Evolutionary conservation across 1,140 invertebrate genomes (phyloP).

Genomic region (Pygmarrhopalites habei): DNA sequence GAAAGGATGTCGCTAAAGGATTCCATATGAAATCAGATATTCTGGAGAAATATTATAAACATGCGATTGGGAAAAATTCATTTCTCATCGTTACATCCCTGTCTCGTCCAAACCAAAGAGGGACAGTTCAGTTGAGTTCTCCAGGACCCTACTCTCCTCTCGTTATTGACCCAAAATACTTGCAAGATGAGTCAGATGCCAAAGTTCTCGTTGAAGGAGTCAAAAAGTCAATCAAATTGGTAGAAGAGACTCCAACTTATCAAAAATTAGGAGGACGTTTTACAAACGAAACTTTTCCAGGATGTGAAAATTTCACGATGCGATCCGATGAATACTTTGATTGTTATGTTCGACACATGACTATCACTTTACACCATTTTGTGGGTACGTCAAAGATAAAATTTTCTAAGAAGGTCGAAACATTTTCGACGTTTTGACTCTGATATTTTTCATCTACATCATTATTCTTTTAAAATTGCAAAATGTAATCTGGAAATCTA

Average conservation of each 20-base stretch:
- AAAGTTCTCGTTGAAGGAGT: slow-evolving; percentile 41
- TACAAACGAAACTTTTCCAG: slow-evolving; percentile 61
- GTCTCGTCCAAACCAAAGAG: slow-evolving; percentile 44
- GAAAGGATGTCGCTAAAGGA: slow-evolving; percentile 22
- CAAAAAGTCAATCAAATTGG: slow-evolving; percentile 18
- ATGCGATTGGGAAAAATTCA: slow-evolving; percentile 19
- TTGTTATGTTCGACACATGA: slow-evolving; percentile 68
- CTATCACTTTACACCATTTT: slow-evolving; percentile 79
- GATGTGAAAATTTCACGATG: slow-evolving; percentile 45
- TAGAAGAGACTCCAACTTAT: slow-evolving; percentile 16
- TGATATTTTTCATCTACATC: too few species aligned
- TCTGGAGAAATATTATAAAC: slow-evolving; percentile 17
- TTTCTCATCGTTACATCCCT: slow-evolving; percentile 30
- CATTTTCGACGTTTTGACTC: too few species aligned
- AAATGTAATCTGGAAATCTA: too few species aligned
- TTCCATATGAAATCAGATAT: slow-evolving; percentile 20
- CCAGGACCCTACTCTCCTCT: slow-evolving; percentile 54
- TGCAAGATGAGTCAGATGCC: slow-evolving; percentile 44
- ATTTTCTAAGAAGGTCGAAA: too few species aligned
- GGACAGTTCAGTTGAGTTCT: slow-evolving; percentile 50
- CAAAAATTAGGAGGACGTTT: slow-evolving; percentile 54
- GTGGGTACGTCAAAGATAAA: too few species aligned
- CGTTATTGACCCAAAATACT: slow-evolving; percentile 59
- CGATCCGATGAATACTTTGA: slow-evolving; percentile 52
- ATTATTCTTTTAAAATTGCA: too few species aligned